phyloP scores from a whole-genome alignment of 2,888 invertebrate genomes.

The Ashinkailepas kermadecensis region DNA sequence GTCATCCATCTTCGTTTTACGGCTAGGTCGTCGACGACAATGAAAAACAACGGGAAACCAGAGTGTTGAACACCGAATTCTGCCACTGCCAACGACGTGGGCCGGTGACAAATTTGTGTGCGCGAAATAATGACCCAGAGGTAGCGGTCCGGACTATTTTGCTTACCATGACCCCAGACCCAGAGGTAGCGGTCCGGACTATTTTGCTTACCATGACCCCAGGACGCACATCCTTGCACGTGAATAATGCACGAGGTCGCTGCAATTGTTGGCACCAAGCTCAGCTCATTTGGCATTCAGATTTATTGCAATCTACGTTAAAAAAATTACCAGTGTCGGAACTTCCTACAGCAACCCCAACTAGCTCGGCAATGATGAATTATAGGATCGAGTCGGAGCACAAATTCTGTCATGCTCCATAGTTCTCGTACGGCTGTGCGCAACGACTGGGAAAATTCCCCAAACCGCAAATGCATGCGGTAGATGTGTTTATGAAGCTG shows the following conservation, averaged over 20 bases:
- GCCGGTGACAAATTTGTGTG: neutral
- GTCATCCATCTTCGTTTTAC: conserved; percentile 16
- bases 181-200: neutral
- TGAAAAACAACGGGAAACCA: neutral
- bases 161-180: neutral
- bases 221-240: neutral
- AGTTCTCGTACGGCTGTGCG: too few species aligned
- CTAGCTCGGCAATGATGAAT: too few species aligned
- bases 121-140: neutral
- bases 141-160: neutral
- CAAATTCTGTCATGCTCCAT: too few species aligned
- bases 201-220: neutral
- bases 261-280: conserved; percentile 1
- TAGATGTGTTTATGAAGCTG: too few species aligned
- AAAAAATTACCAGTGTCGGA: too few species aligned
- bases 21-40: neutral
- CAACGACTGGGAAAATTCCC: too few species aligned
- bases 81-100: neutral
- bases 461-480: too few species aligned
- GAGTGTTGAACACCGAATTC: neutral
- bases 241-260: neutral
- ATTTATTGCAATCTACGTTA: neutral
- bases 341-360: too few species aligned
- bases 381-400: too few species aligned
- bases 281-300: neutral